These are phyloP conservation scores for Drosophila anceps DNA, from an alignment of 2,888 invertebrate genomes.

Conservation along the genomic window DNA sequence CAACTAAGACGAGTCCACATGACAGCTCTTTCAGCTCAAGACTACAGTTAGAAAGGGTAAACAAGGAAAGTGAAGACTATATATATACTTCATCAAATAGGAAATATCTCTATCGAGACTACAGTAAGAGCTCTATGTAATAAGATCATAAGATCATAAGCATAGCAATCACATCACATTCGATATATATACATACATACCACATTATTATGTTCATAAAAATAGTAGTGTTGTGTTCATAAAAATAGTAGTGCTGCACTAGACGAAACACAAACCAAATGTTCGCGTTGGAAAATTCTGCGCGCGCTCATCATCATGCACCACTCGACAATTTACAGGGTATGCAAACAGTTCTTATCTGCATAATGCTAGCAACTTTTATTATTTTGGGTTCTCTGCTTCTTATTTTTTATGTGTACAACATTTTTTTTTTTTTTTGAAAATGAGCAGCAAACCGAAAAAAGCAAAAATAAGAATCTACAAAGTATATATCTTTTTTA, in stretches of 20 bases:
- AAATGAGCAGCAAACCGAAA: conserved; percentile 49
- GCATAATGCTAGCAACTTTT: conserved; percentile 48
- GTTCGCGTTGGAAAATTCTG: background rate
- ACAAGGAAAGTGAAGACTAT: background rate
- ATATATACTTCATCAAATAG: background rate
- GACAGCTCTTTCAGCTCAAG: background rate
- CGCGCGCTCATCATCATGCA: background rate
- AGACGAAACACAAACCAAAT: no score
- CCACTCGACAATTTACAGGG: background rate
- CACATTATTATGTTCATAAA: no score
- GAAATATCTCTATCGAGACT: background rate
- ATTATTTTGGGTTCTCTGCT: conserved; percentile 28
- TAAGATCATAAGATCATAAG: background rate
- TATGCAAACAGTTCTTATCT: conserved; percentile 53
- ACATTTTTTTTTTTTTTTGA: conserved; percentile 44
- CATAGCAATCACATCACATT: background rate
- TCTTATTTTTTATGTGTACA: conserved; percentile 28
- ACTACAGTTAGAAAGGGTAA: background rate
- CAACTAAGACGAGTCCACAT: no score
- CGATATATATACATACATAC: no score
- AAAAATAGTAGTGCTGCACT: no score
- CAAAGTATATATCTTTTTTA: conserved; percentile 31
- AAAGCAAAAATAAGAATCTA: conserved; percentile 32
- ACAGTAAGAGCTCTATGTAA: background rate
- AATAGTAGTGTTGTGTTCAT: no score